Percentiles rank a stretch among this genome's conserved stretches.
These are phyloP conservation scores for Dolichotis patagonum DNA, from an alignment of 2,113 vertebrate species.

Conservation along the genomic window DNA sequence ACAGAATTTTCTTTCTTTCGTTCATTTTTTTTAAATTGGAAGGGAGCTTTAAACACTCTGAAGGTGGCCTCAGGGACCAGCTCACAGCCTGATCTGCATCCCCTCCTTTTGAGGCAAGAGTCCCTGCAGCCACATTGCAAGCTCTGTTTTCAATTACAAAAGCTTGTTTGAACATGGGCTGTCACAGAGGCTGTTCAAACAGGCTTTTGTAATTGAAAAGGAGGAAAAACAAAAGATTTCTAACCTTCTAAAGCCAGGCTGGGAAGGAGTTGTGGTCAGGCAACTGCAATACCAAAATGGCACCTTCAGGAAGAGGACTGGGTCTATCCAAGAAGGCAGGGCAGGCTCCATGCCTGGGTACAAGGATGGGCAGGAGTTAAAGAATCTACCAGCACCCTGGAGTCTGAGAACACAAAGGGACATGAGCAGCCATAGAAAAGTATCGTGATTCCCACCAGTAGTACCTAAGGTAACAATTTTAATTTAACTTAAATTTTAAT, in stretches of 20 bases:
- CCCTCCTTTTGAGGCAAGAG: slow-evolving; percentile 69
- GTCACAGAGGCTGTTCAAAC: slow-evolving; percentile 81
- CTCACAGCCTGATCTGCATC: slow-evolving; percentile 70
- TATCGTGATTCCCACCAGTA: neutral
- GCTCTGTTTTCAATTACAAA: slow-evolving; percentile 85
- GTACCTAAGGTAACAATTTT: neutral
- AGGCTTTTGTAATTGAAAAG: slow-evolving; percentile 82
- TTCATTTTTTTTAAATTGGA: slow-evolving; percentile 76
- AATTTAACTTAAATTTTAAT: neutral
- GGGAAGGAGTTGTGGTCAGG: slow-evolving; percentile 48
- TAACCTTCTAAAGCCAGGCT: slow-evolving; percentile 72
- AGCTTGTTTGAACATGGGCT: slow-evolving; percentile 81
- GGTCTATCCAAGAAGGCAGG: neutral
- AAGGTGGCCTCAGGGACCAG: slow-evolving; percentile 76
- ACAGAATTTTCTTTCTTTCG: slow-evolving; percentile 48
- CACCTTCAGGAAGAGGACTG: neutral
- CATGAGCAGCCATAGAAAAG: neutral
- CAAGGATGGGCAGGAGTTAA: neutral
- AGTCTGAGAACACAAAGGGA: too few species aligned
- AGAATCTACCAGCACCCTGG: neutral
- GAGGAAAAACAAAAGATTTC: slow-evolving; percentile 81
- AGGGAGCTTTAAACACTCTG: slow-evolving; percentile 78
- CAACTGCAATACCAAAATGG: slow-evolving; percentile 66
- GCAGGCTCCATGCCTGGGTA: neutral
- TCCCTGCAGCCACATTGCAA: slow-evolving; percentile 72